These are phyloP conservation scores for Odontamblyopus rebecca DNA, from an alignment of 2,797 vertebrate species.

Conservation along the genomic window DNA sequence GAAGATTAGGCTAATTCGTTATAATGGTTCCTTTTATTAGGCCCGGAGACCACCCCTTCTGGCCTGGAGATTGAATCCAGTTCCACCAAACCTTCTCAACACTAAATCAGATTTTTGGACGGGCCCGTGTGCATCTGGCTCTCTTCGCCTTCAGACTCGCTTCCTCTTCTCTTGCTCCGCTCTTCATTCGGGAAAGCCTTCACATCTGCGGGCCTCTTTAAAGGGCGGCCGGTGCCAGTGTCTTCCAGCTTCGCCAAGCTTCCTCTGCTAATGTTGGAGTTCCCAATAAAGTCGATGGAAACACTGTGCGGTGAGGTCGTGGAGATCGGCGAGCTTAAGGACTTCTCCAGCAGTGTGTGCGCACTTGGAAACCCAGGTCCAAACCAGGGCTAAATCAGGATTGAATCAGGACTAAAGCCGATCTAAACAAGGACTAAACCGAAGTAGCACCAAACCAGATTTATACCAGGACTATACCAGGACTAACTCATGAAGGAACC, in stretches of 20 bases:
- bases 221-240: constrained; percentile 37
- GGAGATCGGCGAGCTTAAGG: background rate
- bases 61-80: background rate
- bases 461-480: no score
- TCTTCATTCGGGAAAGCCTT: constrained; percentile 58
- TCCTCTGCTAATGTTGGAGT: background rate
- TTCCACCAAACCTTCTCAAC: background rate
- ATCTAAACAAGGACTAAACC: background rate
- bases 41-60: background rate
- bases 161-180: constrained; percentile 45
- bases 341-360: background rate
- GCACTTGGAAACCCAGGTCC: background rate
- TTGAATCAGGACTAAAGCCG: no score
- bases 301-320: background rate
- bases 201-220: constrained; percentile 55
- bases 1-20: background rate
- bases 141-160: constrained; percentile 21
- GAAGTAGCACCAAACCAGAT: background rate
- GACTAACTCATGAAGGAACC: no score
- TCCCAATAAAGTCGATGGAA: background rate
- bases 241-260: background rate
- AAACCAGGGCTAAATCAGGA: background rate
- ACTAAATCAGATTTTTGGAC: constrained; percentile 19
- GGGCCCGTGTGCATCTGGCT: constrained; percentile 39
- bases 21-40: background rate